Conservation (phyloP, 2,888 invertebrate genomes). For the Parascotia fuliginaria region DNA sequence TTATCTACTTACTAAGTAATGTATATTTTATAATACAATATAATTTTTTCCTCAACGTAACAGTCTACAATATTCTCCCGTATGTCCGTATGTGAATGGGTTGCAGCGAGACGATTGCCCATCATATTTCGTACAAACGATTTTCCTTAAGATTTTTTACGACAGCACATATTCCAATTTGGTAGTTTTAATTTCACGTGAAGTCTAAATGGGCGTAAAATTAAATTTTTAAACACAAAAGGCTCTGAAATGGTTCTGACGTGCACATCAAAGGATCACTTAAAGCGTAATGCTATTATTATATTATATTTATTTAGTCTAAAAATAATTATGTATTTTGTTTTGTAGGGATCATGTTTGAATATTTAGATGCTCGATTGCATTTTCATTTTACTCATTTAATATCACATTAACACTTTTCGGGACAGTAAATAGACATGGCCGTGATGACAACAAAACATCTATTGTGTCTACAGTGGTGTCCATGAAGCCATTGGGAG, state of each 20-base stretch:
- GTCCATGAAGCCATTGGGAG: no score
- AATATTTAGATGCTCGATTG: no score
- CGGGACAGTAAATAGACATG: no score
- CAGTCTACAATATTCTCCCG: slow-evolving; percentile 9
- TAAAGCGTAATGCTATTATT: not conserved
- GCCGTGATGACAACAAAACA: no score
- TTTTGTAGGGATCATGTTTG: not conserved
- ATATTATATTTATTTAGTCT: not conserved
- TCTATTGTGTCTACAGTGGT: no score
- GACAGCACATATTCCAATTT: slow-evolving; percentile 38
- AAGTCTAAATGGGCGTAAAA: slow-evolving; percentile 33
- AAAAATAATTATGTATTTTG: not conserved
- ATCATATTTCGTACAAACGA: slow-evolving; percentile 35
- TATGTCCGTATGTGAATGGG: slow-evolving; percentile 42
- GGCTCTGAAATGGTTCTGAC: slow-evolving; percentile 13
- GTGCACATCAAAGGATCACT: slow-evolving; percentile 21
- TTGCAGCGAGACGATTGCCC: slow-evolving; percentile 54
- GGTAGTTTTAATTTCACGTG: slow-evolving; percentile 43
- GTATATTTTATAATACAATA: no score
- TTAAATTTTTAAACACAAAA: slow-evolving; percentile 28
- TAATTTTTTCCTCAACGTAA: no score
- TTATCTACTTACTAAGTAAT: no score
- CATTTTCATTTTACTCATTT: no score
- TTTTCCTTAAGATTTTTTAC: slow-evolving; percentile 51
- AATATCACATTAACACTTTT: no score